These are phyloP conservation scores for Nephrotoma flavescens DNA, from an alignment of 2,888 invertebrate genomes.

Conservation along the genomic window DNA sequence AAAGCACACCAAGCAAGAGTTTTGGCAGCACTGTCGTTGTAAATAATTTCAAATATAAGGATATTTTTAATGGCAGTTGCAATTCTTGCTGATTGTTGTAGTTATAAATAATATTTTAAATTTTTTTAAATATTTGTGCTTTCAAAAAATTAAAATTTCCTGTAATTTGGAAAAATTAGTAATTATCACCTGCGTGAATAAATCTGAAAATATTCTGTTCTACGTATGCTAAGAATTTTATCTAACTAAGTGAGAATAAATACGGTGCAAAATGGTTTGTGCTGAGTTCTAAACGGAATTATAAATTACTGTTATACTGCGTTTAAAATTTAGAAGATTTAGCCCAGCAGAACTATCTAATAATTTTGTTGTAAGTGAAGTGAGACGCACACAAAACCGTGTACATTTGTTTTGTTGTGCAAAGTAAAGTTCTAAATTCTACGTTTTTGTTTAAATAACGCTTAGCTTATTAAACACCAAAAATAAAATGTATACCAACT, in stretches of 20 bases:
- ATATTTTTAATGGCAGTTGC: no score
- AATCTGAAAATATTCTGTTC: no score
- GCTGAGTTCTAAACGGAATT: neutral
- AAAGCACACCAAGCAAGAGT: no score
- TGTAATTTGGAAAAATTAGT: no score
- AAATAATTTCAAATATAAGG: no score
- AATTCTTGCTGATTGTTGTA: no score
- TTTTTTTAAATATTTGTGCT: no score
- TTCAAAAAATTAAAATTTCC: no score
- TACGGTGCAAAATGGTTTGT: neutral
- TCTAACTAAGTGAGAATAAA: neutral
- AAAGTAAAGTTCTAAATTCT: neutral
- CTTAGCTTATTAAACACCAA: neutral
- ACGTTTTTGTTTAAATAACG: neutral
- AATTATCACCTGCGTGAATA: no score
- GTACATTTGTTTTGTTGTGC: neutral
- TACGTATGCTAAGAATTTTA: neutral
- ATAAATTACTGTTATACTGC: neutral
- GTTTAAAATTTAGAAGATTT: neutral
- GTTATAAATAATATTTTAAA: no score
- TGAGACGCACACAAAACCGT: neutral
- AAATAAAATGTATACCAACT: neutral
- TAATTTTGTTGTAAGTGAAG: no score
- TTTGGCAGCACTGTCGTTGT: no score
- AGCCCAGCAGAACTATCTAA: neutral